These are phyloP conservation scores for Lithophane semibrunnea DNA, from an alignment of 2,888 invertebrate genomes.

Conservation along the genomic window DNA sequence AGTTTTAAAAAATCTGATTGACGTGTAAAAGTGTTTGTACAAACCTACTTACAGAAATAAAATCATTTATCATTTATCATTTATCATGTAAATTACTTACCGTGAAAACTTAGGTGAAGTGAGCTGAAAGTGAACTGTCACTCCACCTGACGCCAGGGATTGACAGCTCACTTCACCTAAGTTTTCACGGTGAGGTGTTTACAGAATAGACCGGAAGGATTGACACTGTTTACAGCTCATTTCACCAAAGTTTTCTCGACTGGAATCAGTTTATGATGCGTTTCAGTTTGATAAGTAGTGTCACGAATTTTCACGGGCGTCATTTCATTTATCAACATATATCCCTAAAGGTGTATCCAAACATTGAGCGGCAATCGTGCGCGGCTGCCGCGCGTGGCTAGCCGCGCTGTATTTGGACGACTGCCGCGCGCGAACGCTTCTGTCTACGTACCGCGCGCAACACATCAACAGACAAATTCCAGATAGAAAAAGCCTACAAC, in stretches of 20 bases:
- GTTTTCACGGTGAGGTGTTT: not conserved
- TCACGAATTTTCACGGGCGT: not conserved
- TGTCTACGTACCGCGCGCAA: no score
- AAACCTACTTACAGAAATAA: no score
- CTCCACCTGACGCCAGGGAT: not conserved
- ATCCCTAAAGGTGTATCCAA: no score
- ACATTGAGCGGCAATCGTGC: no score
- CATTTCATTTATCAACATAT: constrained; percentile 9
- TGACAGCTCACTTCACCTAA: not conserved
- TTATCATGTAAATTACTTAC: not conserved
- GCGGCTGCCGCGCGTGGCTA: no score
- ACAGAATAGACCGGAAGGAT: not conserved
- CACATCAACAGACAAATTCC: not conserved
- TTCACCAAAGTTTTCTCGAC: not conserved
- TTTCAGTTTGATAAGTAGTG: not conserved
- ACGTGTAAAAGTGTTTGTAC: no score
- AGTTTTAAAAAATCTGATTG: no score
- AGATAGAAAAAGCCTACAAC: not conserved
- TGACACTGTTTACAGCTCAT: not conserved
- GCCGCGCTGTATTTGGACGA: no score
- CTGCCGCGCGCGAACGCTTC: no score
- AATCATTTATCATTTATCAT: no score
- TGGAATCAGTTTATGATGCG: not conserved
- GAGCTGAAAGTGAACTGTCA: not conserved
- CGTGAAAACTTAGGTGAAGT: not conserved